phyloP scores from a whole-genome alignment of 2,888 invertebrate species.

The Napeogenes sylphis region DNA sequence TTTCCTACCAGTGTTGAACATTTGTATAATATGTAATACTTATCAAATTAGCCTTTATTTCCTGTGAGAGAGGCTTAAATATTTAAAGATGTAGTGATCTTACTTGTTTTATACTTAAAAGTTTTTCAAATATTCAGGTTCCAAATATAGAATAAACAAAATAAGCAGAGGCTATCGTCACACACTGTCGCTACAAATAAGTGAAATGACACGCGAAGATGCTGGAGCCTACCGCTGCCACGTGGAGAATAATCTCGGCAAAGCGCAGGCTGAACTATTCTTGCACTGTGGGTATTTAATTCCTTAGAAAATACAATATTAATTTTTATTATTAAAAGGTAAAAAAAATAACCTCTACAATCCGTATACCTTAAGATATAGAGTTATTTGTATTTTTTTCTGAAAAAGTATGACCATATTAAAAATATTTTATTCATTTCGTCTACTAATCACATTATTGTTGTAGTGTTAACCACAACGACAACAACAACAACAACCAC shows the following conservation, averaged over 20 bases:
- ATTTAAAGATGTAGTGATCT: too few species aligned
- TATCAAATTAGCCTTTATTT: too few species aligned
- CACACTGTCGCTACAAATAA: slow-evolving; percentile 78
- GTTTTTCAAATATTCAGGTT: slow-evolving; percentile 35
- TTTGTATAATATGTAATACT: too few species aligned
- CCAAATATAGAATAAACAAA: slow-evolving; percentile 55
- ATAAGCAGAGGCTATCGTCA: slow-evolving; percentile 76
- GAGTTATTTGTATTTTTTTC: too few species aligned
- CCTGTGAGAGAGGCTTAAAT: too few species aligned
- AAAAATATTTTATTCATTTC: not conserved
- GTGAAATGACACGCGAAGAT: slow-evolving; percentile 74
- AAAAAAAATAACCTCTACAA: too few species aligned
- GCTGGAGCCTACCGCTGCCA: slow-evolving; percentile 83
- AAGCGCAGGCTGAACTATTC: slow-evolving; percentile 82
- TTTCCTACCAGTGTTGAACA: too few species aligned
- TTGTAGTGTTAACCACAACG: slow-evolving; percentile 60
- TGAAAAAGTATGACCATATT: too few species aligned
- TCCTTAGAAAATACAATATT: not conserved
- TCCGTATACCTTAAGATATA: too few species aligned
- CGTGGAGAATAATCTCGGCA: slow-evolving; percentile 81
- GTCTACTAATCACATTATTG: slow-evolving; percentile 2
- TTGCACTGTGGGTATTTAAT: slow-evolving; percentile 77
- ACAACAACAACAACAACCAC: slow-evolving; percentile 57
- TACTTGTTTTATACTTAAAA: too few species aligned
- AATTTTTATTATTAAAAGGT: too few species aligned